These are phyloP conservation scores for Apoderus coryli DNA, from an alignment of 2,888 invertebrate species.

Conservation along the genomic window DNA sequence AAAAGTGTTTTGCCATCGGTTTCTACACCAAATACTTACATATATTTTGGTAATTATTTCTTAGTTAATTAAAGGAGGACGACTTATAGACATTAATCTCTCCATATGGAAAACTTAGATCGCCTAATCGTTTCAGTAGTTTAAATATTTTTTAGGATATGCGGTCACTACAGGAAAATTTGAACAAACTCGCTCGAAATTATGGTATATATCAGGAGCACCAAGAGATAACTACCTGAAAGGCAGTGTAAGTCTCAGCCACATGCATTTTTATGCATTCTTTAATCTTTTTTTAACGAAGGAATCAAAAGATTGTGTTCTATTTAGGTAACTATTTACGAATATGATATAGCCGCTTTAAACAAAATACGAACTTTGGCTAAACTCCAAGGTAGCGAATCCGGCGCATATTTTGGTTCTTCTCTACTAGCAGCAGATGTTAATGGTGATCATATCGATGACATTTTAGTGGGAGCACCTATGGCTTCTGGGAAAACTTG, in stretches of 20 bases:
- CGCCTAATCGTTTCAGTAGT: no score
- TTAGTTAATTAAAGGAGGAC: no score
- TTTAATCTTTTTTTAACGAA: no score
- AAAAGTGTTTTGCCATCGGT: no score
- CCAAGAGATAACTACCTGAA: conserved; percentile 33
- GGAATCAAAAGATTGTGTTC: no score
- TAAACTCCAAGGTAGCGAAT: conserved; percentile 25
- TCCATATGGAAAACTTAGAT: no score
- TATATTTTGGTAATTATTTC: no score
- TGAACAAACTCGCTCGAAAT: conserved; percentile 21
- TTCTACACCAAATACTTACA: no score
- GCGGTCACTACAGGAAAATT: conserved; percentile 14
- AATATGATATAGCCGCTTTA: neutral
- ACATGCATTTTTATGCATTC: no score
- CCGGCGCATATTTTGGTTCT: conserved; percentile 51
- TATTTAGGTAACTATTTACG: conserved; percentile 16
- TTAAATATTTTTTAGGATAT: conserved; percentile 18
- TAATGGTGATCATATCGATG: conserved; percentile 42
- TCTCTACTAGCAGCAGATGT: conserved; percentile 42
- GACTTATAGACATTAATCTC: no score
- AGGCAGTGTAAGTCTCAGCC: conserved; percentile 27
- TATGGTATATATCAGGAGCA: conserved; percentile 38
- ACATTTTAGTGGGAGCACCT: conserved; percentile 52
- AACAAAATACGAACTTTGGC: conserved; percentile 7
- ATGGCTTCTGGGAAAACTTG: conserved; percentile 30